Percentiles rank a stretch among this genome's conserved stretches.
Evolutionary conservation across 2,797 vertebrate genomes (phyloP).

Genomic region (Pseudochaenichthys georgianus): DNA sequence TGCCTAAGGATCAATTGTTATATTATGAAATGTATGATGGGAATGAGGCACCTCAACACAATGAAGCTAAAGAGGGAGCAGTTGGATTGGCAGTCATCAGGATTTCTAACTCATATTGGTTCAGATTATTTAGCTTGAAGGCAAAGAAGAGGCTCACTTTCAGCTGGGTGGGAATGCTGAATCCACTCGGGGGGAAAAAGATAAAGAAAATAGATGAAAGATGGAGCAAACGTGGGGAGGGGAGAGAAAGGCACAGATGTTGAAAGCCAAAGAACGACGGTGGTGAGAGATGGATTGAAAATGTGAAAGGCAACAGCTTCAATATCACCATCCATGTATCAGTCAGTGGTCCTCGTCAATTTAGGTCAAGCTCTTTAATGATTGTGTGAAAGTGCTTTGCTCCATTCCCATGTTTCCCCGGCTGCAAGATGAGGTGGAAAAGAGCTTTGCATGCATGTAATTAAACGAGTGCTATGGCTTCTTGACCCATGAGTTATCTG

Average conservation of each 20-base stretch:
- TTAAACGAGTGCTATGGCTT: constrained; percentile 32
- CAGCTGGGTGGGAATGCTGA: constrained; percentile 31
- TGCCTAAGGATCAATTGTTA: constrained; percentile 57
- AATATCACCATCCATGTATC: constrained; percentile 32
- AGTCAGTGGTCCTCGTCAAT: constrained; percentile 67
- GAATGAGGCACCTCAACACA: constrained; percentile 37
- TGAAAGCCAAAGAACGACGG: constrained; percentile 24
- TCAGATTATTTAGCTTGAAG: constrained; percentile 43
- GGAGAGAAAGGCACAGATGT: constrained; percentile 17
- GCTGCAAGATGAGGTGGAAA: constrained; percentile 65
- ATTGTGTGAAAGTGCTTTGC: constrained; percentile 64
- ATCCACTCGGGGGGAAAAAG: not conserved
- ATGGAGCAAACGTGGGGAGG: not conserved
- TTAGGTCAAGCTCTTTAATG: constrained; percentile 73
- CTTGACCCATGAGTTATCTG: constrained; percentile 22
- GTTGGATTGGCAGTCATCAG: constrained; percentile 54
- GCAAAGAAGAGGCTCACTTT: constrained; percentile 37
- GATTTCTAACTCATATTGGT: constrained; percentile 57
- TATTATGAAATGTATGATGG: constrained; percentile 27
- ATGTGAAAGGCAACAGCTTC: constrained; percentile 26
- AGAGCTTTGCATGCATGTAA: constrained; percentile 48
- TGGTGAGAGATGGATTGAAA: constrained; percentile 20
- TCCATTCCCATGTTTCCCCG: constrained; percentile 44
- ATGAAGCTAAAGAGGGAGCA: constrained; percentile 29
- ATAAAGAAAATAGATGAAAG: constrained; percentile 1